phyloP scores from a whole-genome alignment of 2,113 vertebrate genomes.

The Aphelocoma coerulescens region DNA sequence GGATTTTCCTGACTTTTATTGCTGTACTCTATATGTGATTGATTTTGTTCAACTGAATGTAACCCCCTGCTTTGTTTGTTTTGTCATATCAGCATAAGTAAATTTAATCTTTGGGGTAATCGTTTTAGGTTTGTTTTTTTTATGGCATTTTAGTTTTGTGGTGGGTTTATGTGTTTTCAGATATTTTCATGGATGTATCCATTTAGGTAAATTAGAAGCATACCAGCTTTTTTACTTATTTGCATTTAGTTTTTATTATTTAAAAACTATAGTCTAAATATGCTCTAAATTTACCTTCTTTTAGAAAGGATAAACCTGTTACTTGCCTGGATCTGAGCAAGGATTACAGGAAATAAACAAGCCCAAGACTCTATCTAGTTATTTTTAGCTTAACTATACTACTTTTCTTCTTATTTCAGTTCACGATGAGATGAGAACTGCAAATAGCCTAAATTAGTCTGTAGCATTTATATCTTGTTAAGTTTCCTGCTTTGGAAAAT shows the following conservation, averaged over 20 bases:
- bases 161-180: not conserved
- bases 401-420: conserved; percentile 51
- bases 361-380: conserved; percentile 10
- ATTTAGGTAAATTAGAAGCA: not conserved
- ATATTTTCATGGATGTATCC: not conserved
- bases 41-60: not conserved
- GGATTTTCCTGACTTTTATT: conserved; percentile 8
- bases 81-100: not conserved
- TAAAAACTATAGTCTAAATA: not conserved
- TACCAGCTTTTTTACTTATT: not conserved
- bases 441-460: conserved; percentile 79
- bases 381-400: conserved; percentile 57
- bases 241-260: not conserved
- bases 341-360: conserved; percentile 33
- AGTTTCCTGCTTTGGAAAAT: conserved; percentile 80
- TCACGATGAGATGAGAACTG: conserved; percentile 71
- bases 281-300: not conserved
- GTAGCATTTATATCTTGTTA: conserved; percentile 79
- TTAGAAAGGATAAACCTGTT: not conserved
- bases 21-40: not conserved
- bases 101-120: not conserved
- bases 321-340: conserved; percentile 28
- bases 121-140: not conserved
- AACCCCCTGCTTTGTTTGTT: not conserved
- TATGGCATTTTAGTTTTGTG: not conserved